Conservation (phyloP, 2,113 vertebrate genomes). For the Eurypyga helias region DNA sequence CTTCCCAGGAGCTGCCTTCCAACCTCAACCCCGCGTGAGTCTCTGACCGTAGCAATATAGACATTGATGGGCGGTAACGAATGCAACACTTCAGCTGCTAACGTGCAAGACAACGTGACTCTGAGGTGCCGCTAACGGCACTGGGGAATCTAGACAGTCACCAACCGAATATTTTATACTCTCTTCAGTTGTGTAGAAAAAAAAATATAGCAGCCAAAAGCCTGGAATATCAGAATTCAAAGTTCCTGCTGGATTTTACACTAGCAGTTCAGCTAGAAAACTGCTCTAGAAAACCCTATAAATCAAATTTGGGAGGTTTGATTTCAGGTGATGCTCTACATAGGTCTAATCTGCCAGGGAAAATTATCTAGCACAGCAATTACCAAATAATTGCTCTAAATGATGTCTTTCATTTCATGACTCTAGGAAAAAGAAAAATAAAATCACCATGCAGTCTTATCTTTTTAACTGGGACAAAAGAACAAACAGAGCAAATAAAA, state of each 20-base stretch:
- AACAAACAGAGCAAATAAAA: background rate
- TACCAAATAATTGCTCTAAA: background rate
- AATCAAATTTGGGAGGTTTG: background rate
- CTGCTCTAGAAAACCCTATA: background rate
- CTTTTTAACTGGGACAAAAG: background rate
- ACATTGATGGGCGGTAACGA: fast-evolving
- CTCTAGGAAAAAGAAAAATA: background rate
- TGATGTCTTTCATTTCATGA: background rate
- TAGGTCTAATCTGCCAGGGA: background rate
- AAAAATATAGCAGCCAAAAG: background rate
- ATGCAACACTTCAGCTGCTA: fast-evolving
- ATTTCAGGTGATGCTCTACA: background rate
- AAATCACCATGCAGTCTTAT: background rate
- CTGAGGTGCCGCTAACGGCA: background rate
- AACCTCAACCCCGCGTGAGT: background rate
- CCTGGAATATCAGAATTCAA: background rate
- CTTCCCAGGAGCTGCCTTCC: background rate
- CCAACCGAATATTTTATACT: background rate
- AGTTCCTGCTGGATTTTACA: background rate
- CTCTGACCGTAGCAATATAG: background rate
- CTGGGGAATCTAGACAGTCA: background rate
- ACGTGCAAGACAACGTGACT: background rate
- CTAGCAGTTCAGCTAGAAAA: background rate
- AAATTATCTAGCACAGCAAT: background rate
- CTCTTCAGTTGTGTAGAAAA: background rate